A percentile compares a stretch with the other conserved stretches of the same genome.
These are phyloP conservation scores for Yponomeuta evonymella DNA, from an alignment of 2,888 invertebrate genomes.

Conservation along the genomic window DNA sequence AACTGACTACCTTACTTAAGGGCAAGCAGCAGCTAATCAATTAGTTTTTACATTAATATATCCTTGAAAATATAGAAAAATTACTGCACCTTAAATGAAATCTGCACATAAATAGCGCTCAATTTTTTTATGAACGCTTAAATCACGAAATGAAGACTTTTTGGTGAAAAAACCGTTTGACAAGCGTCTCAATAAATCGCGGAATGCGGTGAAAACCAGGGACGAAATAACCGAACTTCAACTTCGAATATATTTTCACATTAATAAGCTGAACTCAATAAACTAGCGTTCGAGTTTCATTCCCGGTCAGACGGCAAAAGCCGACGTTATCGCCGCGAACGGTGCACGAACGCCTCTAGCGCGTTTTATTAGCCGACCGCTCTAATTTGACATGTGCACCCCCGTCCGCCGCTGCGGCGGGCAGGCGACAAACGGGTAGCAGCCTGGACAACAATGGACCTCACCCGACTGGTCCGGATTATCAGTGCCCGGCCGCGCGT, in stretches of 20 bases:
- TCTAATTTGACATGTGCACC: constrained; percentile 32
- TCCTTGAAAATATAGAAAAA: no score
- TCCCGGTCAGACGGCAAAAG: constrained; percentile 28
- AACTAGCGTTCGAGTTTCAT: constrained; percentile 27
- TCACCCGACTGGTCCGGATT: constrained; percentile 18
- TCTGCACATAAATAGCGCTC: no score
- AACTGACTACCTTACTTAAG: no score
- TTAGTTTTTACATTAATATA: no score
- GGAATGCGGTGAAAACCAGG: no score
- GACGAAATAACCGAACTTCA: no score
- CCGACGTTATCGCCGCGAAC: constrained; percentile 49
- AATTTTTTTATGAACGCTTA: no score
- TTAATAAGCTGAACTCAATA: not conserved
- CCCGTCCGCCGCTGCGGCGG: constrained; percentile 21
- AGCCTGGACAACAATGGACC: not conserved
- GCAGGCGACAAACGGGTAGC: constrained; percentile 18
- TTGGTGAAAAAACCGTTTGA: no score
- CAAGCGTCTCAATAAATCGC: no score
- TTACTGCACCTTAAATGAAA: no score
- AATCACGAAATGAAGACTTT: no score
- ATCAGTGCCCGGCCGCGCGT: constrained; percentile 40
- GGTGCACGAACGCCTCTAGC: constrained; percentile 61
- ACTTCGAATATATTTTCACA: not conserved
- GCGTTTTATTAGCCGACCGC: constrained; percentile 30
- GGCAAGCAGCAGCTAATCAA: no score